Evolutionary conservation across 2,113 vertebrate genomes (phyloP).

Genomic region (Odontesthes bonariensis): DNA sequence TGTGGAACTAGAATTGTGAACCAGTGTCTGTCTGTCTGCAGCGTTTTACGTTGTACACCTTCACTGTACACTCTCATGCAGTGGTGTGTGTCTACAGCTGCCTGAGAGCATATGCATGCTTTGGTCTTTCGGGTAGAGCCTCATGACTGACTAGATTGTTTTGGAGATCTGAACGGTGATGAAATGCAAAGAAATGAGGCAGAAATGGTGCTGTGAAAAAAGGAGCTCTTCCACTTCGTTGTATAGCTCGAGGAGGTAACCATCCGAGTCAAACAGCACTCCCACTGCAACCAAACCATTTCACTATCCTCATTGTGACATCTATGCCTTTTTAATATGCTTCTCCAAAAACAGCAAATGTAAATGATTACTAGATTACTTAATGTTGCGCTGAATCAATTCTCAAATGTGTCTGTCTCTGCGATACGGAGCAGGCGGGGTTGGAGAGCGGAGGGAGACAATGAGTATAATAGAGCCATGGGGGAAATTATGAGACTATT

Average conservation of each 20-base stretch:
- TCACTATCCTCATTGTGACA: slow-evolving; percentile 65
- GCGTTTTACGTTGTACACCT: slow-evolving; percentile 64
- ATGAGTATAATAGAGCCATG: slow-evolving; percentile 68
- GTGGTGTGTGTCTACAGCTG: slow-evolving; percentile 59
- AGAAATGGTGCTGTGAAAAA: slow-evolving; percentile 64
- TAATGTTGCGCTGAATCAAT: slow-evolving; percentile 84
- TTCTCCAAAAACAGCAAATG: slow-evolving; percentile 72
- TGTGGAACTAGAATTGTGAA: slow-evolving; percentile 41
- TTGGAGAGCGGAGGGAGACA: slow-evolving; percentile 59
- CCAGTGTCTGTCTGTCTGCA: slow-evolving; percentile 37
- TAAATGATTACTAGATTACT: slow-evolving; percentile 81
- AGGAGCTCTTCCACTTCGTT: slow-evolving; percentile 72
- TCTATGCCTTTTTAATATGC: slow-evolving; percentile 79
- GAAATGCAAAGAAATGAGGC: slow-evolving; percentile 65
- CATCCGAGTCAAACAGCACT: slow-evolving; percentile 53
- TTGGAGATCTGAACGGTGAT: slow-evolving; percentile 45
- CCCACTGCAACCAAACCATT: slow-evolving; percentile 49
- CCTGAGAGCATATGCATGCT: slow-evolving; percentile 57
- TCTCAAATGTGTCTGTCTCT: slow-evolving; percentile 73
- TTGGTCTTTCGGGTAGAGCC: slow-evolving; percentile 39
- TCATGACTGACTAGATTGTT: slow-evolving; percentile 62
- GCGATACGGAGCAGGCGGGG: slow-evolving; percentile 37
- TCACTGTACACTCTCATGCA: slow-evolving; percentile 64
- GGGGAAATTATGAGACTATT: slow-evolving; percentile 74
- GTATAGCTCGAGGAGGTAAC: slow-evolving; percentile 68